Conservation (phyloP, 2,888 invertebrate genomes). For the Andrena fulva region DNA sequence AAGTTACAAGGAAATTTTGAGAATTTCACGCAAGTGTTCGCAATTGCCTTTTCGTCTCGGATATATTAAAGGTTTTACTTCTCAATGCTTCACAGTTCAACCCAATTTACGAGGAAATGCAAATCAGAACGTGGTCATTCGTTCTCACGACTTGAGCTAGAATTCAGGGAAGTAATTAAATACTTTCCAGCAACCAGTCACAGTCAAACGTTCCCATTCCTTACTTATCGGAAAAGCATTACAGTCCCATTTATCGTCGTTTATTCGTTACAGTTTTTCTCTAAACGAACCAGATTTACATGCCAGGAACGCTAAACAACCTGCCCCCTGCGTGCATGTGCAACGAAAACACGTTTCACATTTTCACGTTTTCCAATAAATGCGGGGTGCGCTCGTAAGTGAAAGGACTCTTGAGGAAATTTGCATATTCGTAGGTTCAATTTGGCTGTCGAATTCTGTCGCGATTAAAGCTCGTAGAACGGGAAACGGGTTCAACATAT, state of each 20-base stretch:
- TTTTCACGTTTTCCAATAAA: constrained; percentile 7
- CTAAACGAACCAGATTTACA: constrained; percentile 21
- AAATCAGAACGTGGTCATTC: not conserved
- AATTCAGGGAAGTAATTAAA: constrained; percentile 1
- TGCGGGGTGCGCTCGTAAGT: constrained; percentile 19
- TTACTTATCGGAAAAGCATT: not conserved
- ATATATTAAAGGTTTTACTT: no score
- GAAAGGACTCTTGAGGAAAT: constrained; percentile 47
- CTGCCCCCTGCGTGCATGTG: no score
- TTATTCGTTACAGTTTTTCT: constrained; percentile 18
- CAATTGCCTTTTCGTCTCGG: no score
- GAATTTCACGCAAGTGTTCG: no score
- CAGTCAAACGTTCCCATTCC: constrained; percentile 30
- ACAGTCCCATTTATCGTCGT: constrained; percentile 17
- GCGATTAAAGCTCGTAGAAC: constrained; percentile 25
- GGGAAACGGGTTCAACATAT: constrained; percentile 38
- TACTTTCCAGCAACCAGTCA: constrained; percentile 31
- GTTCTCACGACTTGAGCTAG: not conserved
- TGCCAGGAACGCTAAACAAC: not conserved
- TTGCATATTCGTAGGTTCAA: constrained; percentile 29
- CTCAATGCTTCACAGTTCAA: not conserved
- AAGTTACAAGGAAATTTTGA: no score
- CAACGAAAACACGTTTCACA: constrained; percentile 24
- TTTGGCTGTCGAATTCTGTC: constrained; percentile 42
- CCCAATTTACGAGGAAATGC: not conserved